phyloP scores from a whole-genome alignment of 2,888 invertebrate species.

The Volucella inanis region DNA sequence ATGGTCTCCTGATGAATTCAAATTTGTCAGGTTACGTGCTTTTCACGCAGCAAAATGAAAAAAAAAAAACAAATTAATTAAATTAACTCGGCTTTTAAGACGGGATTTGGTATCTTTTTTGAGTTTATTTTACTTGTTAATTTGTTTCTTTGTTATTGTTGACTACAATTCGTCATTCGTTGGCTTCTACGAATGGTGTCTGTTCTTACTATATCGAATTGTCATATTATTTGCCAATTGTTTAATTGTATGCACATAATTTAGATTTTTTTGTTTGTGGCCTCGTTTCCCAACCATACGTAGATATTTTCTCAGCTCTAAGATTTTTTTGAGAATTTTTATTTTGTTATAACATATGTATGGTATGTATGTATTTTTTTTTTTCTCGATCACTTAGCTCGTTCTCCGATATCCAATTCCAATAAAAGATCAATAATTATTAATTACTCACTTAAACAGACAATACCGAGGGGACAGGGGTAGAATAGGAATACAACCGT shows the following conservation, averaged over 20 bases:
- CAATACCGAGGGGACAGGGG: background rate
- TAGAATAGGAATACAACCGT: slow-evolving; percentile 8
- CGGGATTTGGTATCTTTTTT: slow-evolving; percentile 19
- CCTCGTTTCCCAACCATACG: slow-evolving; percentile 8
- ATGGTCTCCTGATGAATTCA: slow-evolving; percentile 6
- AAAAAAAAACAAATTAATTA: slow-evolving; percentile 59
- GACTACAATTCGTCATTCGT: slow-evolving; percentile 44
- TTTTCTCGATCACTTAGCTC: slow-evolving; percentile 3
- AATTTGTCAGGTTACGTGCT: slow-evolving; percentile 64
- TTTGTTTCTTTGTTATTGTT: slow-evolving; percentile 47
- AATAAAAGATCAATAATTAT: slow-evolving; percentile 58
- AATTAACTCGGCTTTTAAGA: slow-evolving; percentile 43
- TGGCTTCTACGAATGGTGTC: slow-evolving; percentile 41
- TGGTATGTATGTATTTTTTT: too few species aligned
- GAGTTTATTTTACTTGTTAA: background rate
- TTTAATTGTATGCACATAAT: slow-evolving; percentile 48
- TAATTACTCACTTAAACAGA: slow-evolving; percentile 54
- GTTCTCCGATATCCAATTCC: background rate
- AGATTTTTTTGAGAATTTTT: background rate
- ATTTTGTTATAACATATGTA: too few species aligned
- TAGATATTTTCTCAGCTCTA: background rate
- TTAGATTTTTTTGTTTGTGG: slow-evolving; percentile 30
- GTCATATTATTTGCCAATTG: slow-evolving; percentile 31
- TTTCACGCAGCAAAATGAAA: slow-evolving; percentile 44
- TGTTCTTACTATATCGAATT: slow-evolving; percentile 32